phyloP scores from a whole-genome alignment of 2,113 vertebrate species.

The Chiloscyllium plagiosum region DNA sequence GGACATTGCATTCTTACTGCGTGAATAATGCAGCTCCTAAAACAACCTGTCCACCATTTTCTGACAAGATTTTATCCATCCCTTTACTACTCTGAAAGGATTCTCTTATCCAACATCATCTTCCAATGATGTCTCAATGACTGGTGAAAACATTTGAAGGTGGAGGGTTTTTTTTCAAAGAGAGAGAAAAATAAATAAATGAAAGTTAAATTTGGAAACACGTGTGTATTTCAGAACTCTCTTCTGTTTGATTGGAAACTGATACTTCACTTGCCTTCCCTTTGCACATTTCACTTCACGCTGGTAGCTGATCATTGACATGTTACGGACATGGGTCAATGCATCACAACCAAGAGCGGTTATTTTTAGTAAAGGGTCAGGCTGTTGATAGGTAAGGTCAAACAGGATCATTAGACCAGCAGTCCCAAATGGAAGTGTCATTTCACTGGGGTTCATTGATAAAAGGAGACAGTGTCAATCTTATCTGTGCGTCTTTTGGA shows the following conservation, averaged over 20 bases:
- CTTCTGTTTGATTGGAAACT: background rate
- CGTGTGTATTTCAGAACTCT: background rate
- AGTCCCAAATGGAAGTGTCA: background rate
- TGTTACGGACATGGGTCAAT: background rate
- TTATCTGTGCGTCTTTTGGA: background rate
- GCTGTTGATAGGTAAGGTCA: background rate
- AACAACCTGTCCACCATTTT: background rate
- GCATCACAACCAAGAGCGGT: background rate
- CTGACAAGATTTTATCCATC: background rate
- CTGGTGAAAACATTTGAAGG: background rate
- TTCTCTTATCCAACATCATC: background rate
- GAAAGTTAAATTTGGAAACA: constrained; percentile 10
- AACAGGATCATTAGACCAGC: background rate
- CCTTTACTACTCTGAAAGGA: background rate
- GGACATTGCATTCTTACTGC: background rate
- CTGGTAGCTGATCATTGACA: background rate
- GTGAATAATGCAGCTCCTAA: background rate
- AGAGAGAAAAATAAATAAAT: background rate
- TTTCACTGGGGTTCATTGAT: background rate
- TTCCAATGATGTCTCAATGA: background rate
- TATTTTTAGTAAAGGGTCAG: background rate
- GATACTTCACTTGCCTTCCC: background rate
- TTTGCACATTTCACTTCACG: background rate
- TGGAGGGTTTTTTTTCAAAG: background rate
- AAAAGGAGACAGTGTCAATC: background rate